These are phyloP conservation scores for Tringa solitaria DNA, from an alignment of 2,113 vertebrate genomes.

Conservation along the genomic window DNA sequence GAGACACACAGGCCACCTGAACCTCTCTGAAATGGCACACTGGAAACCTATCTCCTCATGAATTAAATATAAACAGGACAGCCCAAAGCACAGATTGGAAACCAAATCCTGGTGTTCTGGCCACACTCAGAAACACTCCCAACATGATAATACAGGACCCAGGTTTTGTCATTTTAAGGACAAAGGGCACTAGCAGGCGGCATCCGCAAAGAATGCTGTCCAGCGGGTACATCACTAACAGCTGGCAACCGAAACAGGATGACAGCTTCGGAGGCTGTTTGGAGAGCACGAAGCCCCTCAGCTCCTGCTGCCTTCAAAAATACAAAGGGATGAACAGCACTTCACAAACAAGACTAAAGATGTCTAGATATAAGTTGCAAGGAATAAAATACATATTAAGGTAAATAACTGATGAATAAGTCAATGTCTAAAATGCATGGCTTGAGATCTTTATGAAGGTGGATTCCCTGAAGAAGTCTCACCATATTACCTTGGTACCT, in stretches of 20 bases:
- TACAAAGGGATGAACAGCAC: background rate
- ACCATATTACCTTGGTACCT: background rate
- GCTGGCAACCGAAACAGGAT: background rate
- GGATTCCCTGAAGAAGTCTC: background rate
- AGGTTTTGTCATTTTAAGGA: background rate
- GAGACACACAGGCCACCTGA: background rate
- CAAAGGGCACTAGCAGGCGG: background rate
- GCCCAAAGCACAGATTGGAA: background rate
- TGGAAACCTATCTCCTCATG: background rate
- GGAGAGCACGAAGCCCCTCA: background rate
- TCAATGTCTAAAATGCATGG: background rate
- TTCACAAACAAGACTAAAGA: background rate
- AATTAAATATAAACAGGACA: background rate
- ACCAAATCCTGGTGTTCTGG: background rate
- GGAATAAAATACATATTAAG: background rate
- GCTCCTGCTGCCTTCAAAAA: background rate
- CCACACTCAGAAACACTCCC: background rate
- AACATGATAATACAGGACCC: background rate
- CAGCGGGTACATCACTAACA: background rate
- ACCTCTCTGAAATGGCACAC: background rate
- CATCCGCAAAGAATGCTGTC: background rate
- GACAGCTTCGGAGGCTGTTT: background rate
- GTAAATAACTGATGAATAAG: background rate
- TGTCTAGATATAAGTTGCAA: background rate
- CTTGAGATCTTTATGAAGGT: background rate